Evolutionary conservation across 2,888 invertebrate species (phyloP).

Genomic region (Gastracanthus pulcherrimus): DNA sequence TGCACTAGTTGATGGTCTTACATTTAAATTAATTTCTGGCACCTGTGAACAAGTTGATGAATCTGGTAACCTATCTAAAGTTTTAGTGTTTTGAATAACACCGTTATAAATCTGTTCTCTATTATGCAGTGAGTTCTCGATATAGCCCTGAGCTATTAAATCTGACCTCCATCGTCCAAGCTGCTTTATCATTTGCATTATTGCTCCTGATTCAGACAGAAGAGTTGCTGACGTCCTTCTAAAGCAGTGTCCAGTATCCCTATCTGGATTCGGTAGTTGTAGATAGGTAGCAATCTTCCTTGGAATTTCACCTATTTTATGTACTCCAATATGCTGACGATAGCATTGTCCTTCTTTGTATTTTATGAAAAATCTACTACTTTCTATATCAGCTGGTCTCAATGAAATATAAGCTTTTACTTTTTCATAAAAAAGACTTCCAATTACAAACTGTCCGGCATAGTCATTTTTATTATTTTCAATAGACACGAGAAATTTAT

Average conservation of each 20-base stretch:
- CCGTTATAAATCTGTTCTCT: background rate
- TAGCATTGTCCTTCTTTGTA: conserved; percentile 50
- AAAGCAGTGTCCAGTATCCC: conserved; percentile 58
- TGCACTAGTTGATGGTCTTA: no score
- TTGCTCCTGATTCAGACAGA: background rate
- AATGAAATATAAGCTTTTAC: conserved; percentile 42
- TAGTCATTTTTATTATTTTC: conserved; percentile 32
- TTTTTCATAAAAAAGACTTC: conserved; percentile 17
- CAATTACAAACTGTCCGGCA: conserved; percentile 37
- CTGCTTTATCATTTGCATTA: background rate
- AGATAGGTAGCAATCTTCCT: conserved; percentile 49
- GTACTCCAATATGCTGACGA: conserved; percentile 51
- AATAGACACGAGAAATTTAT: conserved; percentile 30
- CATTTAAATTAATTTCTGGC: no score
- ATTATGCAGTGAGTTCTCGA: background rate
- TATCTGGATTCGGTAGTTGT: conserved; percentile 46
- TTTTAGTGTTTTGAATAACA: no score
- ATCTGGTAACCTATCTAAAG: no score
- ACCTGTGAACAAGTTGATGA: no score
- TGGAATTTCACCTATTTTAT: conserved; percentile 58
- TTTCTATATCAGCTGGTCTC: no score
- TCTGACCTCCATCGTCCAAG: background rate
- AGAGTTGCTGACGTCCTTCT: conserved; percentile 53
- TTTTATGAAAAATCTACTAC: no score
- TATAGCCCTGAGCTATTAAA: background rate